Evolutionary conservation across 2,797 vertebrate species (phyloP).

Genomic region (Poeciliopsis turneri): DNA sequence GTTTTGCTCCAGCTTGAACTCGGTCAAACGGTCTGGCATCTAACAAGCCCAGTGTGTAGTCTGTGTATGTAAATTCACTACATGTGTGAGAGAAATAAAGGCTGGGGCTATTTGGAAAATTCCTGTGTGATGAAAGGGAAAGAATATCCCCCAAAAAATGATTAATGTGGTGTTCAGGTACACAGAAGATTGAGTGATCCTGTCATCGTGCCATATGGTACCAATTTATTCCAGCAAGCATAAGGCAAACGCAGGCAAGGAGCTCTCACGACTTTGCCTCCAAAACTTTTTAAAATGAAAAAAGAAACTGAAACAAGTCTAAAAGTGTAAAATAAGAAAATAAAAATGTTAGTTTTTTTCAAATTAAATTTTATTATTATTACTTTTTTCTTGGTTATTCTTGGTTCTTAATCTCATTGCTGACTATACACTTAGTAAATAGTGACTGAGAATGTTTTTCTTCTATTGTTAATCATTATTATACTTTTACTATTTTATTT

Average conservation of each 20-base stretch:
- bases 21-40: constrained; percentile 72
- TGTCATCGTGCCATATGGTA: constrained; percentile 86
- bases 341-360: neutral
- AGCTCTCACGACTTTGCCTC: constrained; percentile 70
- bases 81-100: constrained; percentile 81
- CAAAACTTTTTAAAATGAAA: constrained; percentile 47
- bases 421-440: neutral
- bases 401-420: neutral
- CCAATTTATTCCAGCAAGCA: constrained; percentile 84
- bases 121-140: constrained; percentile 85
- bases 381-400: neutral
- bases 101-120: constrained; percentile 80
- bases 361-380: neutral
- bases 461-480: neutral
- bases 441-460: neutral
- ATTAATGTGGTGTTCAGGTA: constrained; percentile 87
- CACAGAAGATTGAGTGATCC: constrained; percentile 87
- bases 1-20: constrained; percentile 74
- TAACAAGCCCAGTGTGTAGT: constrained; percentile 75
- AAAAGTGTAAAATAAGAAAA: neutral
- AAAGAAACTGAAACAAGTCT: neutral
- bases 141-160: constrained; percentile 84
- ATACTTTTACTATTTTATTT: neutral
- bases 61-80: constrained; percentile 80
- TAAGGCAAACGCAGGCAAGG: constrained; percentile 79